A percentile compares a stretch with the other conserved stretches of the same genome.
Conservation (phyloP, 2,113 vertebrate species). For the Chaenocephalus aceratus region DNA sequence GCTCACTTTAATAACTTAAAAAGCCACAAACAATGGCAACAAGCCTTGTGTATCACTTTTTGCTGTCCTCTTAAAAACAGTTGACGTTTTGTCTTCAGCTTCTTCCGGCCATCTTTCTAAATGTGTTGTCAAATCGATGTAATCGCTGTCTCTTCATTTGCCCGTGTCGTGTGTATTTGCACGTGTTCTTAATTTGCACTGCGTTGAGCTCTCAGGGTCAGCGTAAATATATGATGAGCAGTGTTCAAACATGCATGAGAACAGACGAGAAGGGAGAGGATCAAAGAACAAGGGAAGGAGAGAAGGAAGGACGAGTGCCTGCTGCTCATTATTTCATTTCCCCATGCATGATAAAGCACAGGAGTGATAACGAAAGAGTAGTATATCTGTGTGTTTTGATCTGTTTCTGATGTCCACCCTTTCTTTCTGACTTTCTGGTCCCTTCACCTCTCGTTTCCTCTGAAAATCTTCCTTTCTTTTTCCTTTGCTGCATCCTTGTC, state of each 20-base stretch:
- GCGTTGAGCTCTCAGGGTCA: no score
- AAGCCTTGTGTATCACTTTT: no score
- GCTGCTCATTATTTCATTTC: conserved; percentile 15
- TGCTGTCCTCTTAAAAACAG: no score
- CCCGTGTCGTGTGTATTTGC: no score
- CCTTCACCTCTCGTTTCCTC: not conserved
- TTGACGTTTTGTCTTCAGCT: no score
- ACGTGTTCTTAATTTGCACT: no score
- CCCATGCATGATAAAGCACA: rapidly evolving
- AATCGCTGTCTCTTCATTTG: no score
- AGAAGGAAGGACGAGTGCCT: not conserved
- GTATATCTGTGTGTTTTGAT: not conserved
- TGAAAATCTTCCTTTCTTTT: not conserved
- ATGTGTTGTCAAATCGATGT: no score
- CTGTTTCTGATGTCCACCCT: not conserved
- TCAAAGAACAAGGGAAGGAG: conserved; percentile 17
- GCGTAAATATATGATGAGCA: conserved; percentile 59
- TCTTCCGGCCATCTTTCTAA: no score
- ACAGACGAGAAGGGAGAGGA: conserved; percentile 31
- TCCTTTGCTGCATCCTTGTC: not conserved
- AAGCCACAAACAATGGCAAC: no score
- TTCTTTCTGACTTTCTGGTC: no score
- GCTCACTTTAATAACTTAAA: no score
- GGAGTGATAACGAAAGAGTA: conserved; percentile 1
- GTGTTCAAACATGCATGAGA: conserved; percentile 67